These are phyloP conservation scores for Falco novaeseelandiae DNA, from an alignment of 2,797 vertebrate genomes.

Conservation along the genomic window DNA sequence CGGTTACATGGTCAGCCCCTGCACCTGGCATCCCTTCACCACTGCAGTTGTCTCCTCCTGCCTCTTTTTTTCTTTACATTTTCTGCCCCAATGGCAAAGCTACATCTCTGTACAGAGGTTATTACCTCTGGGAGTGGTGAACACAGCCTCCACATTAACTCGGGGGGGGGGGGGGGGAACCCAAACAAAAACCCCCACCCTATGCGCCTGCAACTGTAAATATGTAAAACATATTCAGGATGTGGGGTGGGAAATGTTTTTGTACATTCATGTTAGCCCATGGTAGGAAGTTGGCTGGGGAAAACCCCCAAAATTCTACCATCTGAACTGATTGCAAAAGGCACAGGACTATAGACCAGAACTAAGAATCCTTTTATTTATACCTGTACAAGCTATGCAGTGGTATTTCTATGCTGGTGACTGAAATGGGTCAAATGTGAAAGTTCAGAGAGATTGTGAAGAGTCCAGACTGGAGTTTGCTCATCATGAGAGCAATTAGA, in stretches of 20 bases:
- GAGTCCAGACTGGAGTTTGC: background rate
- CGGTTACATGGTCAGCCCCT: background rate
- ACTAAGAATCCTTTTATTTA: background rate
- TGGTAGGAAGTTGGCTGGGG: background rate
- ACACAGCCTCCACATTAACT: background rate
- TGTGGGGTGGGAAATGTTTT: background rate
- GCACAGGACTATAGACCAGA: background rate
- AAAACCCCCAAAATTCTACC: background rate
- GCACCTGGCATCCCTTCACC: background rate
- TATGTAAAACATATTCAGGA: background rate
- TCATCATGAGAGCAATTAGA: background rate
- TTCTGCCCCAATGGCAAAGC: background rate
- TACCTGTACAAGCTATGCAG: background rate
- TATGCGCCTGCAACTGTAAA: background rate
- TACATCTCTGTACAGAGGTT: background rate
- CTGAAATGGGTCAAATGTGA: background rate
- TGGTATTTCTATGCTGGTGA: background rate
- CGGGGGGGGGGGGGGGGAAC: too few species aligned
- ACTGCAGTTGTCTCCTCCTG: background rate
- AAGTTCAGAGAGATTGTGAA: background rate
- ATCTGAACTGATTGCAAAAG: background rate
- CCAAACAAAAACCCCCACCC: background rate
- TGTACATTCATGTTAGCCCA: rapidly evolving
- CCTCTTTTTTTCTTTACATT: background rate
- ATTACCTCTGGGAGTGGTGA: background rate